A percentile compares a stretch with the other conserved stretches of the same genome.
These are phyloP conservation scores for Acanthosepion pharaonis DNA, from an alignment of 2,888 invertebrate species.

Conservation along the genomic window DNA sequence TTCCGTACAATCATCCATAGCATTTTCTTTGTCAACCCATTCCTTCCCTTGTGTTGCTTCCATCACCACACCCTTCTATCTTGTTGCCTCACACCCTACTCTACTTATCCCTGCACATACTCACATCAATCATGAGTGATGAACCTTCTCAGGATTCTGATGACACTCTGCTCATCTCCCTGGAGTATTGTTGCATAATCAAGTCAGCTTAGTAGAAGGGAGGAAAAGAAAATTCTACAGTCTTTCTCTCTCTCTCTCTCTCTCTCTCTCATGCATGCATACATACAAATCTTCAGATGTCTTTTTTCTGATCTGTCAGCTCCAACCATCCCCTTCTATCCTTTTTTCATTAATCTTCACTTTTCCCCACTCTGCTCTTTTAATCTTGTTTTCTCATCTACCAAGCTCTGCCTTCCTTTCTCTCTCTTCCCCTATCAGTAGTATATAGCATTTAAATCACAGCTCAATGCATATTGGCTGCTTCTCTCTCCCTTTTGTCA, in stretches of 20 bases:
- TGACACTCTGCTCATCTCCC: constrained; percentile 3
- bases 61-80: background rate
- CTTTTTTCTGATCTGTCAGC: no score
- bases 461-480: background rate
- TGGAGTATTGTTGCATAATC: constrained; percentile 33
- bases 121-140: constrained; percentile 16
- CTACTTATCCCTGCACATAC: background rate
- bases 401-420: background rate
- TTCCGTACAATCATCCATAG: constrained; percentile 20
- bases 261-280: background rate
- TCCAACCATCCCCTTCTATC: background rate
- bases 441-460: background rate
- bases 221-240: background rate
- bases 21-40: constrained; percentile 11
- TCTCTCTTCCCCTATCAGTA: background rate
- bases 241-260: background rate
- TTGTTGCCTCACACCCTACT: background rate
- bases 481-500: background rate
- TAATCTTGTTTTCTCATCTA: no score
- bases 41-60: background rate
- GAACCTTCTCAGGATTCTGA: constrained; percentile 33
- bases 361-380: background rate
- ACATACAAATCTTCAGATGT: no score
- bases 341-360: background rate
- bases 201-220: background rate